phyloP scores from a whole-genome alignment of 2,113 vertebrate genomes.

The Syrrhaptes paradoxus region DNA sequence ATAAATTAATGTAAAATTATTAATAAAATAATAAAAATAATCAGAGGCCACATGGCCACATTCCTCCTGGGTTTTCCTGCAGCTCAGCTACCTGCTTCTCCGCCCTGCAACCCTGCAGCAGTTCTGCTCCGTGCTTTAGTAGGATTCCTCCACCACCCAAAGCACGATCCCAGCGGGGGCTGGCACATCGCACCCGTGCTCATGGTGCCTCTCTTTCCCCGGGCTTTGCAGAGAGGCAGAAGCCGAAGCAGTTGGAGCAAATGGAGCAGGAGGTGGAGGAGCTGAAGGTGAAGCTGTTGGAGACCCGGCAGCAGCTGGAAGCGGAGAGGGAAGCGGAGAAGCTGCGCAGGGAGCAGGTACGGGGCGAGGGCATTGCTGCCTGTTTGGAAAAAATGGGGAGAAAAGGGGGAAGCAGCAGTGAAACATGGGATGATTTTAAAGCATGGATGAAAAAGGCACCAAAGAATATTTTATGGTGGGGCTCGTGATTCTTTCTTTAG shows the following conservation, averaged over 20 bases:
- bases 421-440: rapidly evolving
- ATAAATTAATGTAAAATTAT: too few relatives aligned
- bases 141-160: not conserved
- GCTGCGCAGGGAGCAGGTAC: slow-evolving; percentile 66
- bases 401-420: not conserved
- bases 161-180: not conserved
- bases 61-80: not conserved
- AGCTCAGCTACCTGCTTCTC: not conserved
- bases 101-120: not conserved
- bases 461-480: not conserved
- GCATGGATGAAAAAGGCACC: not conserved
- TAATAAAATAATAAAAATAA: not conserved
- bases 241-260: slow-evolving; percentile 60
- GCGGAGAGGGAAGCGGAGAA: slow-evolving; percentile 57
- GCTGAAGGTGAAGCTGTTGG: slow-evolving; percentile 66
- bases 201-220: not conserved
- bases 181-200: not conserved
- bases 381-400: too few relatives aligned
- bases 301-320: slow-evolving; percentile 70
- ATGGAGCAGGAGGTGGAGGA: slow-evolving; percentile 73
- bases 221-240: slow-evolving; percentile 64
- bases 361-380: rapidly evolving
- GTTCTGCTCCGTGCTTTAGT: not conserved
- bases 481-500: not conserved
- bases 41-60: not conserved